Percentiles rank a stretch among this genome's conserved stretches.
These are phyloP conservation scores for Pectinophora gossypiella DNA, from an alignment of 1,140 invertebrate genomes.

Conservation along the genomic window DNA sequence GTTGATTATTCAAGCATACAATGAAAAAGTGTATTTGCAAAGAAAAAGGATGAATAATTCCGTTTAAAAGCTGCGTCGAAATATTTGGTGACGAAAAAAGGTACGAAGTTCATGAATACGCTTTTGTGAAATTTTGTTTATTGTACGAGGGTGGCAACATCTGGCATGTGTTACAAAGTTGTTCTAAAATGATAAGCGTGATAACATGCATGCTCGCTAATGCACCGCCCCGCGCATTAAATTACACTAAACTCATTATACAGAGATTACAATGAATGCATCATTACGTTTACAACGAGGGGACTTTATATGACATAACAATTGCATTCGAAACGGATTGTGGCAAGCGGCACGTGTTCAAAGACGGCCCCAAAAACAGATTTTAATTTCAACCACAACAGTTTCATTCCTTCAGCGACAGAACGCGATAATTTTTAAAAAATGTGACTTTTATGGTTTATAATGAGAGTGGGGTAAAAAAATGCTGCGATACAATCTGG, in stretches of 20 bases:
- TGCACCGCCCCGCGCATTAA: slow-evolving; percentile 39
- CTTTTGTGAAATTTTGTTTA: slow-evolving; percentile 1
- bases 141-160: slow-evolving; percentile 23
- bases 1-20: background rate
- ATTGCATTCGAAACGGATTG: background rate
- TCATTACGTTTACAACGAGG: slow-evolving; percentile 11
- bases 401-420: slow-evolving; percentile 16
- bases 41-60: background rate
- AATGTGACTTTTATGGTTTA: slow-evolving; percentile 34
- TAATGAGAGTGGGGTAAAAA: slow-evolving; percentile 23
- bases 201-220: slow-evolving; percentile 39
- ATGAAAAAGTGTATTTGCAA: background rate
- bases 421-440: slow-evolving; percentile 26
- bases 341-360: slow-evolving; percentile 20
- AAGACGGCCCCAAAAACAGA: slow-evolving; percentile 28
- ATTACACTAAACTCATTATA: slow-evolving; percentile 44
- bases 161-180: slow-evolving; percentile 39
- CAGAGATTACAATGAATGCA: slow-evolving; percentile 32
- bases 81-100: background rate
- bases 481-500: slow-evolving; percentile 25
- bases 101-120: background rate
- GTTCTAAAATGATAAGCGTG: slow-evolving; percentile 43
- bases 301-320: slow-evolving; percentile 19
- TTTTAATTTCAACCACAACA: slow-evolving; percentile 22
- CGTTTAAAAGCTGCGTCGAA: background rate